These are phyloP conservation scores for Irena cyanogastra DNA, from an alignment of 2,113 vertebrate genomes.

Conservation along the genomic window DNA sequence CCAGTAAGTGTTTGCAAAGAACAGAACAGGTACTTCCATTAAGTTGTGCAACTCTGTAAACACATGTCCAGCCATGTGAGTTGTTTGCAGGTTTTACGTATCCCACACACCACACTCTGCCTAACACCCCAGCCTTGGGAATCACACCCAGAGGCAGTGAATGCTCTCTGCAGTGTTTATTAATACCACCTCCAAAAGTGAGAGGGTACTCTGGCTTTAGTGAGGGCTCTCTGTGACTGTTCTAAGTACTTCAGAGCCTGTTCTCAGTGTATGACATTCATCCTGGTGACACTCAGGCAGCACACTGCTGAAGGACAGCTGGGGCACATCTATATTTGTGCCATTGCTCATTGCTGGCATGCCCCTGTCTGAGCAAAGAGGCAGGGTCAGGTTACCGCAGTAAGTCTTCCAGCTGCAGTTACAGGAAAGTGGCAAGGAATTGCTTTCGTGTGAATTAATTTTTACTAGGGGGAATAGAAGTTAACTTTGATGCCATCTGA, in stretches of 20 bases:
- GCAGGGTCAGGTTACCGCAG: slow-evolving; percentile 60
- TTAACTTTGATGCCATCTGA: slow-evolving; percentile 17
- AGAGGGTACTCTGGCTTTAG: not conserved
- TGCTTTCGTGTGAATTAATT: not conserved
- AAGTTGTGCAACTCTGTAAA: not conserved
- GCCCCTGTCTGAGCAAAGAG: slow-evolving; percentile 54
- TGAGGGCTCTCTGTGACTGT: not conserved
- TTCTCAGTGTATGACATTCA: slow-evolving; percentile 45
- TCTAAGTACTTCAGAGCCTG: slow-evolving; percentile 2
- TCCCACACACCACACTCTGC: not conserved
- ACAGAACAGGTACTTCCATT: not conserved
- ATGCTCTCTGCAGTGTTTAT: not conserved
- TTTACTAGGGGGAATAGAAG: slow-evolving; percentile 39
- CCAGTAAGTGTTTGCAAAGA: not conserved
- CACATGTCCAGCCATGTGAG: not conserved
- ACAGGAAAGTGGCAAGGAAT: slow-evolving; percentile 27
- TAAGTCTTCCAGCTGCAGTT: slow-evolving; percentile 1
- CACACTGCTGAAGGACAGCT: slow-evolving; percentile 24
- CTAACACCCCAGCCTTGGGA: not conserved
- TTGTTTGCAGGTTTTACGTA: not conserved
- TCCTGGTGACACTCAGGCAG: slow-evolving; percentile 64
- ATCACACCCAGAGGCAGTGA: not conserved
- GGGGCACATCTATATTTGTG: slow-evolving; percentile 81
- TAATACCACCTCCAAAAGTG: not conserved
- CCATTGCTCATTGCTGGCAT: slow-evolving; percentile 55